Evolutionary conservation across 2,113 vertebrate species (phyloP).

Genomic region (Phrynocephalus versicolor): DNA sequence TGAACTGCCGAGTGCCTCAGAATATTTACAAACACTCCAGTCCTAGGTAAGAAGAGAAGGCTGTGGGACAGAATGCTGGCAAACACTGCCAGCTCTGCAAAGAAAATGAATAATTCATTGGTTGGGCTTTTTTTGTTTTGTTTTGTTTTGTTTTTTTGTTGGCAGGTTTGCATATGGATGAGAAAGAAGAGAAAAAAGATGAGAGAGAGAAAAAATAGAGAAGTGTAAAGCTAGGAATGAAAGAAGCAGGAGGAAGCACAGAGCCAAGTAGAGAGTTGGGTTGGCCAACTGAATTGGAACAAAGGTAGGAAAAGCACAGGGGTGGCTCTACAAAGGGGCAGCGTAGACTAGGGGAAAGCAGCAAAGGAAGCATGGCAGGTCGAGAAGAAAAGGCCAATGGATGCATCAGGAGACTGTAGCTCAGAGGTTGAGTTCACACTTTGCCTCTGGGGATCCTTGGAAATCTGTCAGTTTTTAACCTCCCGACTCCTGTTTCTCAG

Average conservation of each 20-base stretch:
- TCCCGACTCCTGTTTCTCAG: neutral
- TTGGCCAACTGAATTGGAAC: neutral
- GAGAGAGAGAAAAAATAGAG: too few relatives aligned
- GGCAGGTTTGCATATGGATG: neutral
- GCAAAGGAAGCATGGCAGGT: too few relatives aligned
- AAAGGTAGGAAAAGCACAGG: neutral
- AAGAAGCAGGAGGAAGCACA: neutral
- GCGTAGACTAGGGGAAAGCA: neutral
- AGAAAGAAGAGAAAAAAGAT: neutral
- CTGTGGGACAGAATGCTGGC: neutral
- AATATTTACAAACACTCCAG: constrained; percentile 2
- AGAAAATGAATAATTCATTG: neutral
- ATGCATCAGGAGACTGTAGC: neutral
- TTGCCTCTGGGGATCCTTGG: neutral
- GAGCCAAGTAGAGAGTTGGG: neutral
- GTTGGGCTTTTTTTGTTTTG: neutral
- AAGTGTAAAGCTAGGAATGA: neutral
- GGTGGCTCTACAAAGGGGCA: too few relatives aligned
- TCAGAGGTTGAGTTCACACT: neutral
- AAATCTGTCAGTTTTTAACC: neutral
- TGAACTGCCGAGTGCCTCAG: neutral
- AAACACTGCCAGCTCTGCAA: neutral
- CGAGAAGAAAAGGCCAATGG: neutral
- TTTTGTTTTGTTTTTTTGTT: neutral
- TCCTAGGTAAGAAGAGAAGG: neutral